These are phyloP conservation scores for Channa argus DNA, from an alignment of 2,113 vertebrate genomes.

Conservation along the genomic window DNA sequence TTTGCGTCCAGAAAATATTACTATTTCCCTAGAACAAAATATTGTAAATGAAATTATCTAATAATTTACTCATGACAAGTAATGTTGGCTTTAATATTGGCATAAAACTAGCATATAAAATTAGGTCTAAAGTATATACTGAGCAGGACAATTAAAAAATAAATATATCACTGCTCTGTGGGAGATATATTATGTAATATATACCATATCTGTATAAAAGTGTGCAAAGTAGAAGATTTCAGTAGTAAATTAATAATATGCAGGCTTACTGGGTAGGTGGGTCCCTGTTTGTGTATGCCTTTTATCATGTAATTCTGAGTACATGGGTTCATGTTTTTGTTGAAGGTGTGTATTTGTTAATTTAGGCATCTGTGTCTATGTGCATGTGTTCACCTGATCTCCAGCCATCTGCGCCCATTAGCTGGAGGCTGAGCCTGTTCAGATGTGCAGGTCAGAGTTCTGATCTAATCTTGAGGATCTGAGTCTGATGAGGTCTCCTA, in stretches of 20 bases:
- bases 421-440: slow-evolving; percentile 47
- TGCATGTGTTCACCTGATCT: slow-evolving; percentile 46
- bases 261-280: slow-evolving; percentile 14
- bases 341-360: slow-evolving; percentile 4
- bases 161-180: no score
- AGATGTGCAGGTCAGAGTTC: slow-evolving; percentile 64
- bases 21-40: no score
- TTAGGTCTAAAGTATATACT: no score
- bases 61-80: no score
- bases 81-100: no score
- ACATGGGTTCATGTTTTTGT: slow-evolving; percentile 4
- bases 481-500: slow-evolving; percentile 68
- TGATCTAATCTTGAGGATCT: slow-evolving; percentile 69
- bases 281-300: not conserved
- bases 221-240: no score
- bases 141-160: no score
- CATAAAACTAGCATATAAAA: no score
- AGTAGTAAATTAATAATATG: not conserved
- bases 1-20: no score
- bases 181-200: no score
- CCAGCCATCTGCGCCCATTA: slow-evolving; percentile 63
- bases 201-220: no score
- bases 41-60: no score
- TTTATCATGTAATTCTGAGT: slow-evolving; percentile 8
- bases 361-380: not conserved